Evolutionary conservation across 2,797 vertebrate species (phyloP), one percentile per base, ranked within the genome.

Genomic region (Gobio occitaniae): DNA sequence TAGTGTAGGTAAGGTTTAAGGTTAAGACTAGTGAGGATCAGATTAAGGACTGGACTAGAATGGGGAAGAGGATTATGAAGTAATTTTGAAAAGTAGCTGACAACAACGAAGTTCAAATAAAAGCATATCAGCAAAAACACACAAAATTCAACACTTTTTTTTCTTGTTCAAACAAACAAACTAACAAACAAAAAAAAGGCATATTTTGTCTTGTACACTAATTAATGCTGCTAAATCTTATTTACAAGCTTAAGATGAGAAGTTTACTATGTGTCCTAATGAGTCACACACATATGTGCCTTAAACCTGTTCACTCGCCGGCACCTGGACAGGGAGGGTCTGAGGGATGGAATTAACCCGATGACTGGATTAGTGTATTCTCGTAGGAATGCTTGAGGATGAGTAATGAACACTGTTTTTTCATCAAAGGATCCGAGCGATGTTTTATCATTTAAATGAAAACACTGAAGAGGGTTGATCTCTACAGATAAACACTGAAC

Each of bases 351-450:
- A 16, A 77, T 32, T 12, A 65, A 63, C 50, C 48, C 36, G 21
- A 17, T 25, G 6, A 2, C 21, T 21, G 41, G 32, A 77, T 44
- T 15, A 54, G 29, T 54, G 36, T 66, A 32, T 77, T n/a, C 63
- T 66, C 82, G 19, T 21, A 56, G 72, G 66, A 50, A 63, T 19
- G 13, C 38, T 48, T 38, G 12, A 52, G 52, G 19, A 79, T 84
- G 76, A 79, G 52, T 84, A 78, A 84, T 70, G 65, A 71, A 71
- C 54, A 38, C 41, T 44, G 6, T 59, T 63, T 78, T n/a, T 63
- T 71, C 13, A 50, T 11, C 61, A 70, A 61, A 71, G 32, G 21
- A 72, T 80, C 29, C 16, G 21, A 25, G 50, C 4, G 1, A 69
- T 41, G 79, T 68, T 25, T 81, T 25, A 47, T 38, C 66, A 69